These are phyloP conservation scores for Candoia aspera DNA, from an alignment of 2,113 vertebrate genomes.

Conservation along the genomic window DNA sequence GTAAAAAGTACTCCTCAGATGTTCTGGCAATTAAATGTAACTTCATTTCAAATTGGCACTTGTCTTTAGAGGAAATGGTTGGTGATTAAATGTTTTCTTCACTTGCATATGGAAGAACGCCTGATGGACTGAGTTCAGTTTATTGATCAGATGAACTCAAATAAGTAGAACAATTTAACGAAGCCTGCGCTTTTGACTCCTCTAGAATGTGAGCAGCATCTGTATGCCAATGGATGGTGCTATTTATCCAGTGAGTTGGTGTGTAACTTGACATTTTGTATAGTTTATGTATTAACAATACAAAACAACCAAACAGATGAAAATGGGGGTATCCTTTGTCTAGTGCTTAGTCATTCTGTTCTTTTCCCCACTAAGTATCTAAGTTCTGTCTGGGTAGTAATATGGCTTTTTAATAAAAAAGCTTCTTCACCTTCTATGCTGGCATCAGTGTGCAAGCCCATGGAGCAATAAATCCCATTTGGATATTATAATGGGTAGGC, in stretches of 20 bases:
- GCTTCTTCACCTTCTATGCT: neutral
- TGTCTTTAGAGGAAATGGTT: neutral
- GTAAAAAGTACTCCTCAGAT: slow-evolving; percentile 49
- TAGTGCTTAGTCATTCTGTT: neutral
- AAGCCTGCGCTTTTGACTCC: neutral
- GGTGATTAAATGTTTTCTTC: neutral
- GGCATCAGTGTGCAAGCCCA: neutral
- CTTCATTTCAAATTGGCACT: slow-evolving; percentile 40
- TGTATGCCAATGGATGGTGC: neutral
- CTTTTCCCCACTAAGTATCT: neutral
- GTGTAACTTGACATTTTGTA: neutral
- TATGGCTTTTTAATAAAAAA: neutral
- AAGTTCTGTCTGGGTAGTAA: neutral
- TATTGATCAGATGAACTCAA: neutral
- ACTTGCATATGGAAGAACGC: neutral
- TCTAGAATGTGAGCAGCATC: neutral
- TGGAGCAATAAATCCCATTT: neutral
- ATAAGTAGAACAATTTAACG: neutral
- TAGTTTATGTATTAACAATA: neutral
- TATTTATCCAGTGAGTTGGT: neutral
- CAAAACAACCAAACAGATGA: neutral
- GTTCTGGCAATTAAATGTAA: slow-evolving; percentile 62
- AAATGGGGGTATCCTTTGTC: neutral
- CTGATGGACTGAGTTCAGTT: neutral
- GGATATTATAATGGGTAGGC: neutral